Percentiles rank a stretch among this genome's conserved stretches.
These are phyloP conservation scores for Acipenser transmontanus DNA, from an alignment of 2,797 vertebrate genomes.

Conservation along the genomic window DNA sequence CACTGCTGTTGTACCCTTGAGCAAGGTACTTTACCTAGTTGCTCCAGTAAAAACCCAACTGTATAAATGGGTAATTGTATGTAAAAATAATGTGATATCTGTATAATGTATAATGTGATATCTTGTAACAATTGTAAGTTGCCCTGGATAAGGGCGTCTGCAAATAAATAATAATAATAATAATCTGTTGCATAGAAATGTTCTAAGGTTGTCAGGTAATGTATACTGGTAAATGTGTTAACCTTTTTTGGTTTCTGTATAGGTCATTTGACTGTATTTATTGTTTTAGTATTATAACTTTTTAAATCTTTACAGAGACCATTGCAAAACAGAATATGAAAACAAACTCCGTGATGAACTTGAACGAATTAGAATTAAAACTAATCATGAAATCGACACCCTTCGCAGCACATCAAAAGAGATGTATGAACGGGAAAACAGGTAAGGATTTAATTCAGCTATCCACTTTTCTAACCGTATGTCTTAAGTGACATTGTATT, in stretches of 20 bases:
- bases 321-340: slow-evolving; percentile 90
- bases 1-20: slow-evolving; percentile 4
- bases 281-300: background rate
- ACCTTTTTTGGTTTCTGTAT: no score
- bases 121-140: no score
- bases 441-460: slow-evolving; percentile 48
- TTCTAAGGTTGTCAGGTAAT: no score
- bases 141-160: no score
- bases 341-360: slow-evolving; percentile 79
- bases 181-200: no score
- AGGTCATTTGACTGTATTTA: background rate
- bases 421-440: slow-evolving; percentile 97
- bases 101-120: no score
- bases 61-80: no score
- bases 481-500: no score
- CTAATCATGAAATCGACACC: slow-evolving; percentile 84
- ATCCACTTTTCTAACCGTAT: slow-evolving; percentile 7
- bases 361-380: slow-evolving; percentile 85
- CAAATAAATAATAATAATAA: background rate
- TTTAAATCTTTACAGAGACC: slow-evolving; percentile 64
- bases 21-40: background rate
- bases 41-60: no score
- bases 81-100: no score
- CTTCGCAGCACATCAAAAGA: slow-evolving; percentile 85
- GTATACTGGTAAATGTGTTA: no score